Base-by-base conservation (phyloP, 2,888 invertebrate species). In the Phalera bucephala region DNA sequence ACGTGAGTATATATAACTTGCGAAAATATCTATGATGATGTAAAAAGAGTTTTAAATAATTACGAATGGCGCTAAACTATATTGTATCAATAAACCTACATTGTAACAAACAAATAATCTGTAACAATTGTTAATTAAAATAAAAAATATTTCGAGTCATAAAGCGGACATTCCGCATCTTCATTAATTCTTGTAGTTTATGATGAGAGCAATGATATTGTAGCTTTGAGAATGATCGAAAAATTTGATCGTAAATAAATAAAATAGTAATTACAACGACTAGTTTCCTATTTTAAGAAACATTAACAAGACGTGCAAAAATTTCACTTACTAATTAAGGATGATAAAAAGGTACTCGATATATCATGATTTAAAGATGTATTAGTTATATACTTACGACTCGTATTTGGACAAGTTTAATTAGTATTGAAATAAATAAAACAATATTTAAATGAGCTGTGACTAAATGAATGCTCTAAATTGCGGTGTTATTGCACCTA, bases 151-250 rank as follows among this genome's bases (percentile, higher is more conserved):
- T 20, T 6, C 20, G n/a, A 6, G 20, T 6, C 20, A 20, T 20
- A 20, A 20, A 20, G 8, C 20, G 7, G 7, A 20, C 20, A 20
- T 20, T 20, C 8, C 8, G 20, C 20, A 20, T 2, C 20, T 20
- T 20, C 20, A 20, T 20, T 8, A 20, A 20, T 6, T 20, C 20
- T 20, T 8, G 20, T 8, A 20, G 6, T 25, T 14, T 30, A 15
- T 40, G 8, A 6, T 23, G 34, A 26, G 7, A 41, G 37, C 33
- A 44, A 50, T 57, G 50, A 47, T 53, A 3, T 37, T 38, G 23
- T 38, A 23, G 33, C 38, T 32, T 46, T 39, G 19, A 4, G 9
- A n/a, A 5, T 9, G n/a, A n/a, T n/a, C n/a, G n/a, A n/a, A n/a
- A n/a, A 21, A 9, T n/a, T 3, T 21, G 9, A 21, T n/a, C 20